Evolutionary conservation across 2,113 vertebrate genomes (phyloP).

Genomic region (Pollachius pollachius): DNA sequence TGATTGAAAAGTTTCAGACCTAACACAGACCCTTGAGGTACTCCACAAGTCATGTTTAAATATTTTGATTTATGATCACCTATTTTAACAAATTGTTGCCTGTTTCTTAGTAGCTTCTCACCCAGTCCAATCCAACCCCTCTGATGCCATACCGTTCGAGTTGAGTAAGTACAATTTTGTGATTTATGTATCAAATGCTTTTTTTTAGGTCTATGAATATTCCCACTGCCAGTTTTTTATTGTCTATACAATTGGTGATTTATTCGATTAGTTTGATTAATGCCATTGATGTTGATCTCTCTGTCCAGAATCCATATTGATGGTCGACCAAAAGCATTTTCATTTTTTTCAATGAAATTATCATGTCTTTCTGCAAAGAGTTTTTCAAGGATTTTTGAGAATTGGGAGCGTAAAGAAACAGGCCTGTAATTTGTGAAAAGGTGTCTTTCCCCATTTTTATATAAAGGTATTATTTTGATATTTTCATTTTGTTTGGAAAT

Average conservation of each 20-base stretch:
- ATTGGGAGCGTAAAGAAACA: background rate
- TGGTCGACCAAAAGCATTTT: background rate
- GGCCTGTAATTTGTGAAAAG: no score
- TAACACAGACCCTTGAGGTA: no score
- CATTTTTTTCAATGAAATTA: background rate
- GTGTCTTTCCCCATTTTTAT: no score
- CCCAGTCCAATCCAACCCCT: background rate
- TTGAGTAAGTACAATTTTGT: background rate
- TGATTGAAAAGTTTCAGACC: no score
- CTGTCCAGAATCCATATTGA: constrained; percentile 8
- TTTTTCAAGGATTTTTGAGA: constrained; percentile 6
- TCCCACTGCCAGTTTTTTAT: constrained; percentile 1
- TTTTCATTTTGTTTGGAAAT: background rate
- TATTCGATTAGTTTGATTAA: background rate
- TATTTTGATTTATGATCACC: background rate
- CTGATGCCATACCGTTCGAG: constrained; percentile 2
- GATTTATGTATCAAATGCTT: constrained; percentile 2
- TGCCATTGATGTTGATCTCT: constrained; percentile 9
- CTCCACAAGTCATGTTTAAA: background rate
- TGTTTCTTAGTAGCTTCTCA: constrained; percentile 1
- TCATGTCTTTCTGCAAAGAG: background rate
- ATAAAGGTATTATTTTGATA: no score
- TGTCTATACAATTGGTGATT: background rate
- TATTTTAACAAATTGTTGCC: background rate
- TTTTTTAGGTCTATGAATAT: constrained; percentile 20